These are phyloP conservation scores for Percopsis omiscomaycus DNA, from an alignment of 2,797 vertebrate species.

Conservation along the genomic window DNA sequence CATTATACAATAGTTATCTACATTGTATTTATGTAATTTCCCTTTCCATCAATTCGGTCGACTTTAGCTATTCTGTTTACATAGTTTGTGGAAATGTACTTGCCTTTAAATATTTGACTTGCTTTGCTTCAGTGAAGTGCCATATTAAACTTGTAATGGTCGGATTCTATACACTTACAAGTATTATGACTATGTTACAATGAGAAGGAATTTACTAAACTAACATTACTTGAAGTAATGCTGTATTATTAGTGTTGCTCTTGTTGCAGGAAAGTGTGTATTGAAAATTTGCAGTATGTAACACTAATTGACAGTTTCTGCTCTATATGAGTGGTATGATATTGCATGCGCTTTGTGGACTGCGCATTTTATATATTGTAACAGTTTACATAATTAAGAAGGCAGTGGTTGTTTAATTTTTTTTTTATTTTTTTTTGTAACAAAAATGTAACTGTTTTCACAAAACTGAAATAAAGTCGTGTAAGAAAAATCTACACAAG, in stretches of 20 bases:
- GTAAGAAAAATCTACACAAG: constrained; percentile 82
- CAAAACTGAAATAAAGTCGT: constrained; percentile 80
- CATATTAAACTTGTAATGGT: constrained; percentile 73
- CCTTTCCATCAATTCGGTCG: constrained; percentile 38
- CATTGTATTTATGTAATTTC: constrained; percentile 38
- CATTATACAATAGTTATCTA: constrained; percentile 39
- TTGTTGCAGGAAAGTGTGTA: constrained; percentile 22
- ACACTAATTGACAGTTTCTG: neutral
- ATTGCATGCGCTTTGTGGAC: constrained; percentile 64
- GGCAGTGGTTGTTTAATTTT: constrained; percentile 54
- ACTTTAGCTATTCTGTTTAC: constrained; percentile 25
- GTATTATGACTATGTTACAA: constrained; percentile 59
- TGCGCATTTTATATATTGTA: constrained; percentile 33
- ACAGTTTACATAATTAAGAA: constrained; percentile 54
- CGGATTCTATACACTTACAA: constrained; percentile 52
- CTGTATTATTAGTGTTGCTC: neutral
- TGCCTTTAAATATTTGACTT: constrained; percentile 26
- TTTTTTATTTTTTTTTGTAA: constrained; percentile 80
- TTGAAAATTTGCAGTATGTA: constrained; percentile 24
- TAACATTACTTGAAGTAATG: constrained; percentile 21
- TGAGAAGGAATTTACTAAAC: constrained; percentile 40
- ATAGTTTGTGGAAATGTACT: constrained; percentile 29
- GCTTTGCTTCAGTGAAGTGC: constrained; percentile 62
- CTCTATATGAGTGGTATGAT: constrained; percentile 32
- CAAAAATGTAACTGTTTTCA: constrained; percentile 76